Base-by-base conservation (phyloP, 2,888 invertebrate species). In the Parnassius smintheus region DNA sequence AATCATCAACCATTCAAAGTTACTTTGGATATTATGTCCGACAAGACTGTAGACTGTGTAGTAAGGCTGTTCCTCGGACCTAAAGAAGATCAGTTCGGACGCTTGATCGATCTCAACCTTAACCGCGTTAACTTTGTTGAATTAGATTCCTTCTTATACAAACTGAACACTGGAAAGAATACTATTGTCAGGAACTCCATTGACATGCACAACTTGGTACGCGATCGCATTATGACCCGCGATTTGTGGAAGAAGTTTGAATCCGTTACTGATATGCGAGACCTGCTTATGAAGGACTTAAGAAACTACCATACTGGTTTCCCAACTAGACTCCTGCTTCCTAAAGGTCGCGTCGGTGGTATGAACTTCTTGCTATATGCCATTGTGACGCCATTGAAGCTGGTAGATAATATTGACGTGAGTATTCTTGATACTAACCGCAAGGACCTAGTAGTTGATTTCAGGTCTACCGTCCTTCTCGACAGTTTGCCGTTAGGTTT, bases 11-110 rank as follows among this genome's bases (percentile, higher is more conserved):
- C 93, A 45, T 95, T 94, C 89, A 92, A 87, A 71, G 88, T 93
- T 55, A 92, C 92, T 22, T 70, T 94, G 56, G 88, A 91, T 55
- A 85, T 95, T 25, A 70, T 86, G n/a, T 93, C 94, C 46, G 93
- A 93, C 72, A 92, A 93, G 69, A 75, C 88, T 13, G 87, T 85
- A 9, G 93, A 93, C 74, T 93, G 93, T 67, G 93, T 95, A 12
- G 93, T 96, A 2, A 94, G 94, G 66, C 82, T 94, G 2, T 95
- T 93, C 91, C 81, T 95, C 67, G 95, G 95, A 78, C 96, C 96
- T 1, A 95, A 95, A 81, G 92, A 92, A 75, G 94, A 95, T 75
- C 80, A 93, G 65, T 76, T 91, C 58, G 93, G 92, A 56, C 92
- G 92, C 50, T 76, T 92, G 35, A 87, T 94, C 56, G 93, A 93